These are phyloP conservation scores for Drosophila prolongata DNA, from an alignment of 2,888 invertebrate species.

Conservation along the genomic window DNA sequence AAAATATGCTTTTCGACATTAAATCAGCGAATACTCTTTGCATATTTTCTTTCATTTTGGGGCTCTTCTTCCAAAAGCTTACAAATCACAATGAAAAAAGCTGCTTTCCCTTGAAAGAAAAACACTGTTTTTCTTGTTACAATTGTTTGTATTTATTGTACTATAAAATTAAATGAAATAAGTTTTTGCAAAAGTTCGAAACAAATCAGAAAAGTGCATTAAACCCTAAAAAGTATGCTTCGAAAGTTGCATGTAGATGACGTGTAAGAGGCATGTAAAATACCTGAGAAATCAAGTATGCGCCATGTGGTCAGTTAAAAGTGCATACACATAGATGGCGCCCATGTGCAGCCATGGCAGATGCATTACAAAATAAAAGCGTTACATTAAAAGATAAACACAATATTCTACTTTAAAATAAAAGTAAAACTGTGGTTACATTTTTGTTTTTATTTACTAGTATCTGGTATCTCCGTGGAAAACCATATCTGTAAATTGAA, in stretches of 20 bases:
- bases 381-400: too few species aligned
- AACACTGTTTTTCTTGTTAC: neutral
- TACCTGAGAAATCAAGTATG: slow-evolving; percentile 13
- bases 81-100: neutral
- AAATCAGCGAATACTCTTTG: slow-evolving; percentile 13
- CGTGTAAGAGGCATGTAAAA: slow-evolving; percentile 11
- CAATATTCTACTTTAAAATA: too few species aligned
- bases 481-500: too few species aligned
- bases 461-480: too few species aligned
- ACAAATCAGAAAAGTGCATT: slow-evolving; percentile 1
- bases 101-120: neutral
- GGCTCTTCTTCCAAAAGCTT: slow-evolving; percentile 12
- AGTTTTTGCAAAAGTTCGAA: neutral
- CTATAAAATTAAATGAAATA: slow-evolving; percentile 17
- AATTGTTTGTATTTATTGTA: neutral
- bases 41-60: neutral
- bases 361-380: neutral
- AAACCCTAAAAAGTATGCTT: slow-evolving; percentile 14
- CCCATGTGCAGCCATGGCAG: neutral
- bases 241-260: slow-evolving; percentile 25
- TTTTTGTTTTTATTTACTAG: too few species aligned
- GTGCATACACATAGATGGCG: slow-evolving; percentile 28
- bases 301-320: slow-evolving; percentile 3
- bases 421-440: too few species aligned
- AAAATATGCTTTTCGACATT: slow-evolving; percentile 23